Evolutionary conservation across 2,797 vertebrate genomes (phyloP), one percentile per base, ranked within the genome.

Genomic region (Paramormyrops hopkinsi): DNA sequence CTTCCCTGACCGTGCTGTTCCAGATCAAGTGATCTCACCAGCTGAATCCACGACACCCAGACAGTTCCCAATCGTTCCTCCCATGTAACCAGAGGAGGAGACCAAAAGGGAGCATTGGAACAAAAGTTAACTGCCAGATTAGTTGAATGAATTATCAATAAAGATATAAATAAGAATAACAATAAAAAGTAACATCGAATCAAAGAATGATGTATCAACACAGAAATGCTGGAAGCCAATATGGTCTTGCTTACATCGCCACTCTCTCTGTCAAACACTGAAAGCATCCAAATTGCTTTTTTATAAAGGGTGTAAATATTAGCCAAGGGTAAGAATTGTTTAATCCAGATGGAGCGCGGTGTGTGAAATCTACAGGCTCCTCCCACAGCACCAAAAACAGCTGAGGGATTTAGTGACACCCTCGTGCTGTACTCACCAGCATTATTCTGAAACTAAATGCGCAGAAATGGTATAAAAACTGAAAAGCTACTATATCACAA

Each of bases 281-380:
- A 79, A 79, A 79, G 17, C 17, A 44, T 41, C 73, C 73, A 41
- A 44, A 79, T 44, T 79, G 14, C 29, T 59, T 44, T 76, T 44
- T 44, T 79, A 79, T 44, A 19, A 79, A 79, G 73, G 73, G 33
- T 79, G 73, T 79, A 79, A 69, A 69, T 69, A 69, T 69, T 69
- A 69, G 65, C 65, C 65, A 69, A 69, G 65, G 65, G 65, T 69
- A 33, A 69, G 73, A 79, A 44, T 79, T n/a, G 73, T 19, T 79
- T 44, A 79, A 79, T 79, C 73, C 73, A 79, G 14, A 69, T 12
- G 29, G 29, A 69, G 11, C 0, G 12, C 12, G 17, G 29, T 33
- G 65, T 33, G 65, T 69, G 65, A 69, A 14, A 14, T 69, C 12
- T 5, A 37, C 65, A 69, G 65, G 65, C 65, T 37, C 65, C 65